Evolutionary conservation across 1,140 invertebrate genomes (phyloP), one percentile per base, ranked within the genome.

Genomic region (Pogonomyrmex barbatus): DNA sequence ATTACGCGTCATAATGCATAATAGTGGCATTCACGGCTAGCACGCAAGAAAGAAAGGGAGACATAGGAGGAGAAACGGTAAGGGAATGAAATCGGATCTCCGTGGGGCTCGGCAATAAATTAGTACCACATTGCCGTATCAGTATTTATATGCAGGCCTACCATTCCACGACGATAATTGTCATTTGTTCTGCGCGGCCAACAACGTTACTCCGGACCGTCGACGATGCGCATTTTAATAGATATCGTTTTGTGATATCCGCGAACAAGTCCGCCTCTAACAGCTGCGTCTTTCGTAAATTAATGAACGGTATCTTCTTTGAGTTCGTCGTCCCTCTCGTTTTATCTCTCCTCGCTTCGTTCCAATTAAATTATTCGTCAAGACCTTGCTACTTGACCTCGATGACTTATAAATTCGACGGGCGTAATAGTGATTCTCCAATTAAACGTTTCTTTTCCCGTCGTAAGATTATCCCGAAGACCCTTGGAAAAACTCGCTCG

Each of bases 271-370:
- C 24, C 30, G 45, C 10, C 33, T 39, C 63, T 52, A 81, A 88
- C 50, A 45, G 30, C 10, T 33, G 67, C 33, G 50, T 39, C 47
- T 70, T 85, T 30, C 39, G 47, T 67, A 81, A 86, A 88, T 88
- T 89, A 88, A 89, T 76, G 82, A 88, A 88, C 65, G 36, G 52
- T 84, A 58, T 30, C 87, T 88, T 30, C 87, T 88, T 84, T 84
- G 56, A 88, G 39, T 14, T 39, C 4, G 58, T 56, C 50, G 60
- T 54, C 4, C 24, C 3, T 30, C 4, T 39, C 14, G 9, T 14
- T 65, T 86, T 88, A 81, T 87, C 65, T 50, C 2, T n/a, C 36
- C 42, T 54, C 10, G 54, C 24, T 56, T 50, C 54, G 30, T 70
- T 62, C 36, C 52, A 60, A 77, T 88, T 62, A 63, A 88, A 88